Evolutionary conservation across 2,113 vertebrate genomes (phyloP), one percentile per base, ranked within the genome.

Genomic region (Chlorocebus sabaeus): DNA sequence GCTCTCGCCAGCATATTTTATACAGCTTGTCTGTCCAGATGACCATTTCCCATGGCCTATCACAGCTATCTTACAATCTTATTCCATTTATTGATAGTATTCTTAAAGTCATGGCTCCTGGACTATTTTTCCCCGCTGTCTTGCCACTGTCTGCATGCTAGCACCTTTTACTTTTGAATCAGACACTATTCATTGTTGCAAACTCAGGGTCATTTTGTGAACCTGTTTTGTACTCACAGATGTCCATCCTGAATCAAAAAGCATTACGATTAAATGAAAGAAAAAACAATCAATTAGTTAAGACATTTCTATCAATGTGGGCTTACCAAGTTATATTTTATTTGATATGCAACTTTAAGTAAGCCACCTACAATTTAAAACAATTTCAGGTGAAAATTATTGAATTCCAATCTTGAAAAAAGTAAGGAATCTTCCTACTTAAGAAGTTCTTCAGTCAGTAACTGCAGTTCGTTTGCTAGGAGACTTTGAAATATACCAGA

Each of bases 401-500:
- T 98, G 98, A 97, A 98, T 98, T 98, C 98, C 52, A 59, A 95
- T 68, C 98, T 96, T 97, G 89, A 92, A 97, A 96, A 97, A 98
- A 98, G 76, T 87, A 97, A 98, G 64, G 96, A 96, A 91, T 93
- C 89, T 97, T 97, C 79, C 68, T 96, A 88, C 97, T 98, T 98
- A 96, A 97, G 96, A 97, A 93, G 84, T 98, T 97, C 97, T 97
- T 95, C 97, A 93, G 94, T 97, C 97, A 94, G 97, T 87, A 97
- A 98, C 97, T 97, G 93, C 96, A 98, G 95, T 98, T 98, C 97
- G 13, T 98, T 98, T 96, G 97, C 98, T 98, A 87, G 98, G 98
- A 98, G 98, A 97, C 98, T 98, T 98, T 98, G 98, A 99, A 99
- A 99, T 98, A 98, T 98, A 99, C 98, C 98, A 98, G 98, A 98